Base-by-base conservation (phyloP, 64 coral and sea anemone genomes). In the Pocillopora verrucosa region DNA sequence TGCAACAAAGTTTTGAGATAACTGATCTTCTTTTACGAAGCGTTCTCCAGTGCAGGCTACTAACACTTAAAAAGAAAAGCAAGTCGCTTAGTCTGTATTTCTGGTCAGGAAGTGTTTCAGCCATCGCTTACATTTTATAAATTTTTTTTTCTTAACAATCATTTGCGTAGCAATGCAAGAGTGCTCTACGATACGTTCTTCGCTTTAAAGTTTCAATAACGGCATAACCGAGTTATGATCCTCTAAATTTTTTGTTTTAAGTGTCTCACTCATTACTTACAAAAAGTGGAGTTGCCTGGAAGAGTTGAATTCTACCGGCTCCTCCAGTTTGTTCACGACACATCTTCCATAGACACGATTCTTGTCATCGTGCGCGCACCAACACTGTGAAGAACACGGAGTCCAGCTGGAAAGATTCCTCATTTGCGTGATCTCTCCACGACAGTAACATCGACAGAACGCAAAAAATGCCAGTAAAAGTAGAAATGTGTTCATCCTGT, bases 371-470 rank as follows among this genome's bases (percentile, higher is more conserved):
- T 19, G 17, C 9, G 64, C 65, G 56, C 82, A 85, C 82, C 36
- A 85, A 85, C 82, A 85, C 1, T 15, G 2, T 17, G 82, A 85
- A 37, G 82, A 85, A 16, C 82, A 85, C 19, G 51, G 65, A 0
- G 3, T 72, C 82, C 82, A 85, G 64, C 64, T 85, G 16, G 82
- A 85, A 34, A 85, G n/a, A 72, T 56, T 85, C 13, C 20, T 56
- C 2, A 72, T 16, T 26, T 72, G 37, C 37, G 57, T 22, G 12
- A 13, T 2, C 30, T 85, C 63, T 17, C 37, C 38, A 24, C 19
- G 22, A 57, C 63, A 56, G 2, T 72, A 4, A n/a, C 65, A 57
- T 24, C 19, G 30, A 0, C 17, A 56, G 19, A 56, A 20, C 38
- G 36, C 3, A 13, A 72, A 57, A 58, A 14, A 11, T 16, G 19